Percentiles rank a stretch among this genome's conserved stretches.
Evolutionary conservation across 2,888 invertebrate species (phyloP).

Genomic region (Sturmia bella): DNA sequence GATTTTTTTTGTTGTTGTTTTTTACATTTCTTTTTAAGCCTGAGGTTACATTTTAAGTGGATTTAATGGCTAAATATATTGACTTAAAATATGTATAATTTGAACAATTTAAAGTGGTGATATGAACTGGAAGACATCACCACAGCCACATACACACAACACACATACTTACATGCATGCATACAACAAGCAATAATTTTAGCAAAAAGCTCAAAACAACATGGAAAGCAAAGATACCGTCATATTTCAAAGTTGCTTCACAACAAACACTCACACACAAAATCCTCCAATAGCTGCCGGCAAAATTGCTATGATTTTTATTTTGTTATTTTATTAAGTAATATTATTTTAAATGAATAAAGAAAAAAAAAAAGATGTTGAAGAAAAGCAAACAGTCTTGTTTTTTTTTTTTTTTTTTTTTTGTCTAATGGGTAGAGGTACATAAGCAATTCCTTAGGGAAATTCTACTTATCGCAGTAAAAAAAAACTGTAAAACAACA

Average conservation of each 20-base stretch:
- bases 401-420: not conserved
- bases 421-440: too few relatives aligned
- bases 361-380: not conserved
- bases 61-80: conserved; percentile 66
- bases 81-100: conserved; percentile 61
- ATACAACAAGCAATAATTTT: not conserved
- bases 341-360: not conserved
- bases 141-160: not conserved
- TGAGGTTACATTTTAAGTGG: conserved; percentile 67
- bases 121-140: conserved; percentile 38
- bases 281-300: conserved; percentile 14
- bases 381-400: conserved; percentile 1
- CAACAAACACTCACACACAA: not conserved
- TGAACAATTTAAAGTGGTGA: conserved; percentile 59
- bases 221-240: conserved; percentile 27
- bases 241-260: conserved; percentile 36
- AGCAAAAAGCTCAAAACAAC: conserved; percentile 4
- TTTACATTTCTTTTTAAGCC: conserved; percentile 17
- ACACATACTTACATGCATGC: not conserved
- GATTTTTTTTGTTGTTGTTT: conserved; percentile 17
- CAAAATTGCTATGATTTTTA: conserved; percentile 1
- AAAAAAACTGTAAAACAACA: too few relatives aligned
- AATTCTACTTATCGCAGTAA: too few relatives aligned
- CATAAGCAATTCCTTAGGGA: too few relatives aligned
- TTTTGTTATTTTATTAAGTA: not conserved